A percentile compares a stretch with the other conserved stretches of the same genome.
These are phyloP conservation scores for Leuctra nigra DNA, from an alignment of 2,888 invertebrate genomes.

Conservation along the genomic window DNA sequence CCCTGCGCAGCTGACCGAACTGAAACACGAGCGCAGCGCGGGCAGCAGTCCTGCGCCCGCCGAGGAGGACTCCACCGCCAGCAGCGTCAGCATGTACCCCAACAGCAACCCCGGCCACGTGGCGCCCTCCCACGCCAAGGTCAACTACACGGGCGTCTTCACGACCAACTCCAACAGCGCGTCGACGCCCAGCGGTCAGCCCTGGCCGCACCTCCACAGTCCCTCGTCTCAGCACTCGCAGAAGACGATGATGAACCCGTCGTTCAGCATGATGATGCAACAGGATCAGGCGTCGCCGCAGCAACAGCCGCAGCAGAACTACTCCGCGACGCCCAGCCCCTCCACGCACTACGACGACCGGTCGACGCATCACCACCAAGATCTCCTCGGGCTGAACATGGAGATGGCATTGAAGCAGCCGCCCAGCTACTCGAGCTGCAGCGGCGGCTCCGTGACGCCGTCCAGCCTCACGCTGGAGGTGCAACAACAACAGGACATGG, in stretches of 20 bases:
- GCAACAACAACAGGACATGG: constrained; percentile 43
- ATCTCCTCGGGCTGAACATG: constrained; percentile 53
- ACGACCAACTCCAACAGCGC: constrained; percentile 48
- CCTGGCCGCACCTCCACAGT: constrained; percentile 66
- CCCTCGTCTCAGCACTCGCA: too few relatives aligned
- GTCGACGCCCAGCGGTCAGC: constrained; percentile 46
- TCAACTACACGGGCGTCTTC: constrained; percentile 61
- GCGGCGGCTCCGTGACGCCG: constrained; percentile 25
- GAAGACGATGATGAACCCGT: constrained; percentile 56
- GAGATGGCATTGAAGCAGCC: constrained; percentile 56
- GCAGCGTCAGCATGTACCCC: constrained; percentile 57
- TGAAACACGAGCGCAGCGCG: constrained; percentile 14
- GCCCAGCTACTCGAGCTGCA: constrained; percentile 53
- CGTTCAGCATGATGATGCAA: constrained; percentile 53
- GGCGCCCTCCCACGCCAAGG: constrained; percentile 34
- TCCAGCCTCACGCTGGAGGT: constrained; percentile 36
- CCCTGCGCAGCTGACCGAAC: constrained; percentile 7
- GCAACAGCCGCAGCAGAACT: constrained; percentile 37
- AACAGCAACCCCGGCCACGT: constrained; percentile 34
- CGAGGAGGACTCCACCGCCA: constrained; percentile 39
- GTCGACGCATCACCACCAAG: constrained; percentile 48
- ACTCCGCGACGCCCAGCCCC: constrained; percentile 39
- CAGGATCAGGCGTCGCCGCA: constrained; percentile 38
- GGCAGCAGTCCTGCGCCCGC: constrained; percentile 23
- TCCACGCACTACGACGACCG: constrained; percentile 60